These are phyloP conservation scores for Cephalotes varians DNA, from an alignment of 2,888 invertebrate genomes.

Conservation along the genomic window DNA sequence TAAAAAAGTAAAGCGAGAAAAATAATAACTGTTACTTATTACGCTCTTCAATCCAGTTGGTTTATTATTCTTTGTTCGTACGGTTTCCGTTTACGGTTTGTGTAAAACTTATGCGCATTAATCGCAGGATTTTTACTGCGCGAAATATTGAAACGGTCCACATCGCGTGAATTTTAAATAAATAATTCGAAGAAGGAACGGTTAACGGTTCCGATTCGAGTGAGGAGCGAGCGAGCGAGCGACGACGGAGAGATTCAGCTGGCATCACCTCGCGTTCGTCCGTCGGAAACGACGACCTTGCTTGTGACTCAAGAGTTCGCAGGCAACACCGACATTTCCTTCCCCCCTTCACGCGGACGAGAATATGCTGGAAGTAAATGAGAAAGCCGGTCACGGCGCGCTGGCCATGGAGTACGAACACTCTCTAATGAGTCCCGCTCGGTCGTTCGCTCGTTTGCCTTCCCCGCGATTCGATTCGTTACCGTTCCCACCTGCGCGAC, in stretches of 20 bases:
- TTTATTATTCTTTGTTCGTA: not conserved
- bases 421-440: constrained; percentile 85
- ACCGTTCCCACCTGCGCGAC: constrained; percentile 59
- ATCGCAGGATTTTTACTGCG: not conserved
- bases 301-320: constrained; percentile 79
- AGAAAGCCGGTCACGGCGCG: constrained; percentile 85
- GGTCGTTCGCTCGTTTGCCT: constrained; percentile 74
- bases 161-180: constrained; percentile 13
- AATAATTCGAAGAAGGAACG: not conserved
- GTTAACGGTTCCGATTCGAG: not conserved
- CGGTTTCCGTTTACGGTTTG: not conserved
- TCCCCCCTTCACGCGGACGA: constrained; percentile 74
- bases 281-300: constrained; percentile 82
- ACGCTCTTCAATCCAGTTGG: not conserved
- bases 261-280: constrained; percentile 47
- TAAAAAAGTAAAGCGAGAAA: not conserved
- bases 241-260: constrained; percentile 20
- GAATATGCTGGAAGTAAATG: constrained; percentile 80
- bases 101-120: constrained; percentile 1
- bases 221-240: not conserved
- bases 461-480: constrained; percentile 78
- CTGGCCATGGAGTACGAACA: constrained; percentile 85
- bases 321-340: constrained; percentile 78
- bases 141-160: constrained; percentile 22
- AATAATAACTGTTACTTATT: not conserved